Evolutionary conservation across 2,888 invertebrate genomes (phyloP).

Genomic region (Drosophila longiperda): DNA sequence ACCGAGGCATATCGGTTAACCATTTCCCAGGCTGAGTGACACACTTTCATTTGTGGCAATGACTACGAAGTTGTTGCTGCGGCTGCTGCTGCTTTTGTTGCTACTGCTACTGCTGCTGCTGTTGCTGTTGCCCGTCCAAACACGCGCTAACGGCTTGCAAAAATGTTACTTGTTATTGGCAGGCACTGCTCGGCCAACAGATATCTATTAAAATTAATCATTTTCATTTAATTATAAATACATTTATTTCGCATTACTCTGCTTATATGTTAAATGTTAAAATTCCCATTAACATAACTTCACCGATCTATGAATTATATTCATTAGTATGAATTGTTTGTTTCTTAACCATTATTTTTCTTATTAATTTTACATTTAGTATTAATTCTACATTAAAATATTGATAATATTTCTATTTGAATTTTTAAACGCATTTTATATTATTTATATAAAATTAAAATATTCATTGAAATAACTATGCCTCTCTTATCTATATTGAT

Average conservation of each 20-base stretch:
- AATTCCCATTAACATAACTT: background rate
- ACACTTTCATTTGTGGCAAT: constrained; percentile 69
- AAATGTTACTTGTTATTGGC: background rate
- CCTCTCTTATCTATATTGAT: too few species aligned
- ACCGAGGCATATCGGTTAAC: constrained; percentile 57
- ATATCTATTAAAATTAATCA: background rate
- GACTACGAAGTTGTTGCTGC: constrained; percentile 4
- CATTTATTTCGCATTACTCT: too few species aligned
- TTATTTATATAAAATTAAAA: background rate
- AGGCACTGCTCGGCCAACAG: background rate
- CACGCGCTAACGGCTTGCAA: constrained; percentile 64
- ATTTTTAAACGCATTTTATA: background rate
- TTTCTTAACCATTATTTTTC: background rate
- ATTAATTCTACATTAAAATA: background rate
- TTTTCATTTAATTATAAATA: background rate
- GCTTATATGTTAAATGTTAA: too few species aligned
- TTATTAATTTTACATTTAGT: background rate
- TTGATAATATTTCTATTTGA: too few species aligned
- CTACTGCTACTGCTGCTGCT: constrained; percentile 16
- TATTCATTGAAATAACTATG: background rate
- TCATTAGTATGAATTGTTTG: background rate
- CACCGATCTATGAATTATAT: background rate
- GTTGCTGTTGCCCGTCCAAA: constrained; percentile 44
- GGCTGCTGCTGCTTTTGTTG: constrained; percentile 31
- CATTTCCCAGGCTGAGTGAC: constrained; percentile 77